These are phyloP conservation scores for Gymnocypris eckloni DNA, from an alignment of 2,797 vertebrate species.

Conservation along the genomic window DNA sequence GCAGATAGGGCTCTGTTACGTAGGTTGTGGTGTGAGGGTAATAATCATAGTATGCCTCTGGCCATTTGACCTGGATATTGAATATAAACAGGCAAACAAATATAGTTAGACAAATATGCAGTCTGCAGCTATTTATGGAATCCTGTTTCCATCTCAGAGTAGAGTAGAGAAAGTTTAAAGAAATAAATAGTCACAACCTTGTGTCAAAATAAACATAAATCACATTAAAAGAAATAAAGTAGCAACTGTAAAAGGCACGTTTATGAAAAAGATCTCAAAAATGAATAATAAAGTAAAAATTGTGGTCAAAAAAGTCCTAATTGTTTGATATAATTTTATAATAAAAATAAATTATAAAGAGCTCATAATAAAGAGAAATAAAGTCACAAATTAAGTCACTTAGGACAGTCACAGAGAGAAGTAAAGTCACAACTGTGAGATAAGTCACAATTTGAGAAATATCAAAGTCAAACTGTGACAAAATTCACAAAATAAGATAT, in stretches of 20 bases:
- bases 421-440: neutral
- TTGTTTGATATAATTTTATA: neutral
- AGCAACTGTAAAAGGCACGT: neutral
- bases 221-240: neutral
- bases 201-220: neutral
- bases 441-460: neutral
- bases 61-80: slow-evolving; percentile 10
- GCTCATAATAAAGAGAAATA: neutral
- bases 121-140: slow-evolving; percentile 2
- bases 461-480: neutral
- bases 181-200: neutral
- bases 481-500: neutral
- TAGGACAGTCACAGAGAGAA: neutral
- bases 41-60: neutral
- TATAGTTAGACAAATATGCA: slow-evolving; percentile 23
- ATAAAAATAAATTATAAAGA: neutral
- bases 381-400: neutral
- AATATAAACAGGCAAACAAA: slow-evolving; percentile 32
- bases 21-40: slow-evolving; percentile 29
- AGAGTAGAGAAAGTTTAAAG: neutral
- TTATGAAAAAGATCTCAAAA: neutral
- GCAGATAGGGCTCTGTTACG: slow-evolving; percentile 39
- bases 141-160: neutral
- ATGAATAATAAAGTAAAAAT: neutral
- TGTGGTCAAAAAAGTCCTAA: neutral